Evolutionary conservation across 2,888 invertebrate species (phyloP), one percentile per base, ranked within the genome.

Genomic region (Dione juno): DNA sequence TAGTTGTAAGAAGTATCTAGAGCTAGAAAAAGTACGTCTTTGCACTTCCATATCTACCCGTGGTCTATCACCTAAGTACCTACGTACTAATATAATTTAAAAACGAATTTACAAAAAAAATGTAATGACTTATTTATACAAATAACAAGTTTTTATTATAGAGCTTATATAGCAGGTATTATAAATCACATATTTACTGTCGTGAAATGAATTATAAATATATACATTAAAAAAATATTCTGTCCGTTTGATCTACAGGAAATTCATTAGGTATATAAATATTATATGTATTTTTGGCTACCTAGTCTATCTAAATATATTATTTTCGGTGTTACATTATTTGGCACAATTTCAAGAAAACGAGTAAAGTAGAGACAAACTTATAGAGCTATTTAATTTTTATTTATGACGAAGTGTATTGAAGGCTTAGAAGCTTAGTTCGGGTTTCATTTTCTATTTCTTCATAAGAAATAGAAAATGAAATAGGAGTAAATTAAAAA

Each of bases 331-430:
- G 54, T 66, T 69, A 72, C 58, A 66, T 69, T 69, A 66, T 63
- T 72, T 72, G 72, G 72, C 72, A 72, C 54, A 37, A 66, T 41
- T 48, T 69, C 72, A 69, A 69, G 65, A 21, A 52, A 65, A 65
- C 40, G 48, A 63, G 66, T 43, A 16, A 63, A 28, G 66, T 43
- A 19, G 28, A 66, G 66, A 59, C 59, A 69, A 69, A 66, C 69
- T 72, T 57, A 66, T 48, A 57, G 41, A 66, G 52, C 54, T 57
- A 50, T 63, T 66, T 69, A 66, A 66, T 66, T 69, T 63, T 72
- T 66, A 48, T 61, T 48, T 69, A 63, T 48, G 9, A 52, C 48
- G 50, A 61, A 48, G 48, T 43, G 50, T 66, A 69, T 72, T 63
- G 57, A 21, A 35, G 61, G 16, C 10, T 10, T 6, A 16, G 16